A percentile compares a stretch with the other conserved stretches of the same genome.
Evolutionary conservation across 2,113 vertebrate genomes (phyloP).

Genomic region (Panthera uncia): DNA sequence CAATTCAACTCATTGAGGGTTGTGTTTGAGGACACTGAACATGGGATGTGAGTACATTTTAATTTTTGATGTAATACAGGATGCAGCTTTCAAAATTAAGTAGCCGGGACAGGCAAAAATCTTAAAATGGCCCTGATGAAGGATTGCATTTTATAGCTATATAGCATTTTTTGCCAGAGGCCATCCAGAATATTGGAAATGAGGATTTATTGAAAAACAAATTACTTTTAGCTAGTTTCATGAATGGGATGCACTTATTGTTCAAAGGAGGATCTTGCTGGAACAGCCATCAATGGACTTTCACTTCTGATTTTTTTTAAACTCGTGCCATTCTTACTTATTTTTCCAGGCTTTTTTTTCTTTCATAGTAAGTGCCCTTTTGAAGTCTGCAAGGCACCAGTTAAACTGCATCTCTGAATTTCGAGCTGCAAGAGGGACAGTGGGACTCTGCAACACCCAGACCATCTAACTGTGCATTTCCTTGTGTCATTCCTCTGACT

Average conservation of each 20-base stretch:
- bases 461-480: not conserved
- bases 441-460: not conserved
- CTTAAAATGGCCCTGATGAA: constrained; percentile 49
- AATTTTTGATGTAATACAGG: constrained; percentile 50
- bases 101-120: constrained; percentile 16
- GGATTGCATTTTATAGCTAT: constrained; percentile 39
- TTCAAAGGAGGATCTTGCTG: not conserved
- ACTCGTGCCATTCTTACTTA: not conserved
- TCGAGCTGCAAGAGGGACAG: not conserved
- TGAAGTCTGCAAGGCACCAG: not conserved
- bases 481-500: not conserved
- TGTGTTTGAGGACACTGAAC: constrained; percentile 21
- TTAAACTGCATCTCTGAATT: not conserved
- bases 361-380: not conserved
- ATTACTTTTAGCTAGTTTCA: constrained; percentile 48
- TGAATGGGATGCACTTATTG: not conserved
- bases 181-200: constrained; percentile 50
- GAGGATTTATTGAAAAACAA: constrained; percentile 68
- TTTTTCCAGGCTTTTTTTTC: not conserved
- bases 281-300: not conserved
- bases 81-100: constrained; percentile 64
- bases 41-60: not conserved
- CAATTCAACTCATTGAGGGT: not conserved
- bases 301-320: not conserved
- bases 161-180: constrained; percentile 50